These are phyloP conservation scores for Monopis laevigella DNA, from an alignment of 2,888 invertebrate genomes.

Conservation along the genomic window DNA sequence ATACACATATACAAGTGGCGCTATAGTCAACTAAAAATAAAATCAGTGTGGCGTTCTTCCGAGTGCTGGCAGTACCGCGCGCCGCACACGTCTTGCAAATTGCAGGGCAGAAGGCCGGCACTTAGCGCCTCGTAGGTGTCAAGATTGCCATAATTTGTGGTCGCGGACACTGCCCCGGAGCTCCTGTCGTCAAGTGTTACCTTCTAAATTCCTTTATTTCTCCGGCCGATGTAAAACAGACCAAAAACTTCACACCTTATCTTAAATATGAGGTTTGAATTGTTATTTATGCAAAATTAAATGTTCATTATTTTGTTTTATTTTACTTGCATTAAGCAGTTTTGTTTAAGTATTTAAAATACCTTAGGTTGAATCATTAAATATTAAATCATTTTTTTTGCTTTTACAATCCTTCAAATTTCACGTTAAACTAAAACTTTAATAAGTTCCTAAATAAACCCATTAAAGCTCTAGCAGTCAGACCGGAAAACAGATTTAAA, in stretches of 20 bases:
- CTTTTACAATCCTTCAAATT: no score
- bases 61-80: no score
- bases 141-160: constrained; percentile 65
- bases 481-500: constrained; percentile 48
- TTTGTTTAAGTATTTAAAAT: no score
- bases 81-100: constrained; percentile 44
- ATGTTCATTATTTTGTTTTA: neutral
- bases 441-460: no score
- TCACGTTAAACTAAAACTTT: no score
- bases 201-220: constrained; percentile 55
- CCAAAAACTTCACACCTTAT: constrained; percentile 6
- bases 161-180: constrained; percentile 42
- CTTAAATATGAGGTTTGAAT: neutral
- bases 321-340: neutral
- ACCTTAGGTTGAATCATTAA: no score
- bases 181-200: constrained; percentile 60
- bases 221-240: neutral
- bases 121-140: constrained; percentile 67
- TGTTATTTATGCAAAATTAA: neutral
- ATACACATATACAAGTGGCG: no score
- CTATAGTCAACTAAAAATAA: no score
- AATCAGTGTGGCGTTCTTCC: no score
- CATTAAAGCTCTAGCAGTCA: constrained; percentile 18
- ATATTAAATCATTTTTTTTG: no score
- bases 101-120: constrained; percentile 47